Evolutionary conservation across 2,797 vertebrate species (phyloP).

Genomic region (Peromyscus melanophrys): DNA sequence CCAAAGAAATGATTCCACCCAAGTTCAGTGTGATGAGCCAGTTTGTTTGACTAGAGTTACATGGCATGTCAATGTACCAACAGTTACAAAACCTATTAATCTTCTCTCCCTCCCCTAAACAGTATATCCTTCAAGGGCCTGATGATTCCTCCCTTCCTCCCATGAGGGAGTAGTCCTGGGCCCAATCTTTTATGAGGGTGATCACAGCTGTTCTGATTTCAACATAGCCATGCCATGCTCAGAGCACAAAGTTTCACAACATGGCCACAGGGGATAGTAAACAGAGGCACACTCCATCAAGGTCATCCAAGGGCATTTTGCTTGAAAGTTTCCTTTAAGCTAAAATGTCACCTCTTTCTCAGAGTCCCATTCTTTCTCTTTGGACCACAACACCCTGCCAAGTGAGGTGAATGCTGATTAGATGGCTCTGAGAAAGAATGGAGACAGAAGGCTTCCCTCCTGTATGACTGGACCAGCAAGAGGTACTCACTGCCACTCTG

Average conservation of each 20-base stretch:
- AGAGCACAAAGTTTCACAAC: neutral
- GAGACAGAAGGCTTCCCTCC: neutral
- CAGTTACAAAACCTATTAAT: neutral
- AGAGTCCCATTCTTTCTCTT: neutral
- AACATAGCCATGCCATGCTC: neutral
- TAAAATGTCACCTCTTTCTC: neutral
- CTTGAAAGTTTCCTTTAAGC: neutral
- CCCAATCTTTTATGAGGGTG: neutral
- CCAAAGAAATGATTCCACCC: neutral
- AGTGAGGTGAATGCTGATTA: neutral
- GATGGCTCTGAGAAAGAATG: neutral
- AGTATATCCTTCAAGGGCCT: neutral
- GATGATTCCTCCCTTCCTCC: neutral
- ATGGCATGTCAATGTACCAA: neutral
- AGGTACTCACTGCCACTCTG: neutral
- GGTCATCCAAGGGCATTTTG: neutral
- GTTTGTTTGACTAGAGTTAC: neutral
- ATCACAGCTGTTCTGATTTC: neutral
- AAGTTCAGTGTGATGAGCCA: neutral
- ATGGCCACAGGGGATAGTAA: neutral
- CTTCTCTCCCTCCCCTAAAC: neutral
- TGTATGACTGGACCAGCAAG: neutral
- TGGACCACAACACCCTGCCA: neutral
- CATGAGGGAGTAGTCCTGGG: neutral
- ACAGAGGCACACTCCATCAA: neutral